A percentile compares a stretch with the other conserved stretches of the same genome.
Conservation (phyloP, 2,888 invertebrate genomes). For the Protodeltote pygarga region DNA sequence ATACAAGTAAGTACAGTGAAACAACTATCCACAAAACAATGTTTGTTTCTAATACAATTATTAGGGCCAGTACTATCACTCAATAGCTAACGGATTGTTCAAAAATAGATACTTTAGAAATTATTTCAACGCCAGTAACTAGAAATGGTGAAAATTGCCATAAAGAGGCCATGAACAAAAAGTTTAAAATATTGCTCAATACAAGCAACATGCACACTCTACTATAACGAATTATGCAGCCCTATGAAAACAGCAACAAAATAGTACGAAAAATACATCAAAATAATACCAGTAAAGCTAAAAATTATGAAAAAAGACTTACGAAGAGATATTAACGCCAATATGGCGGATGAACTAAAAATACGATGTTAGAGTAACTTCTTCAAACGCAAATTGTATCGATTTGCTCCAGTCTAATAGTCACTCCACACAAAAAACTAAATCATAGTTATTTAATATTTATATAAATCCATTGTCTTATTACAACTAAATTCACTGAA, state of each 20-base stretch:
- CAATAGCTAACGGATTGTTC: conserved; percentile 13
- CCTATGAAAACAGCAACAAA: conserved; percentile 82
- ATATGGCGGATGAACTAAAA: conserved; percentile 90
- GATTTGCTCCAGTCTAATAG: conserved; percentile 74
- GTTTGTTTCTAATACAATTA: conserved; percentile 35
- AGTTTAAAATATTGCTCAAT: conserved; percentile 64
- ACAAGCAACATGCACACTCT: conserved; percentile 69
- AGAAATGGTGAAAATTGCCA: conserved; percentile 71
- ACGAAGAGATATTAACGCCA: conserved; percentile 88
- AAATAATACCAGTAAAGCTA: conserved; percentile 74
- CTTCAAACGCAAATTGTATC: conserved; percentile 77
- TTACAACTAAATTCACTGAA: conserved; percentile 76
- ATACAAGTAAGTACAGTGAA: conserved; percentile 40
- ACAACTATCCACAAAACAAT: conserved; percentile 45
- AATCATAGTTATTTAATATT: conserved; percentile 72
- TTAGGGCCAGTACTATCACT: conserved; percentile 22
- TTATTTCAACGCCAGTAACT: conserved; percentile 52
- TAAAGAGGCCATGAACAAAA: conserved; percentile 80
- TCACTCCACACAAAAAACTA: conserved; percentile 78
- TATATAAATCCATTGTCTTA: conserved; percentile 73
- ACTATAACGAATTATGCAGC: conserved; percentile 73
- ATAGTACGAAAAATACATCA: conserved; percentile 70
- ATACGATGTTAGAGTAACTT: conserved; percentile 85
- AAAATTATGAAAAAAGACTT: conserved; percentile 84
- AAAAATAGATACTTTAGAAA: conserved; percentile 39